Conservation (phyloP, 2,888 invertebrate species). For the Xestobium rufovillosum region DNA sequence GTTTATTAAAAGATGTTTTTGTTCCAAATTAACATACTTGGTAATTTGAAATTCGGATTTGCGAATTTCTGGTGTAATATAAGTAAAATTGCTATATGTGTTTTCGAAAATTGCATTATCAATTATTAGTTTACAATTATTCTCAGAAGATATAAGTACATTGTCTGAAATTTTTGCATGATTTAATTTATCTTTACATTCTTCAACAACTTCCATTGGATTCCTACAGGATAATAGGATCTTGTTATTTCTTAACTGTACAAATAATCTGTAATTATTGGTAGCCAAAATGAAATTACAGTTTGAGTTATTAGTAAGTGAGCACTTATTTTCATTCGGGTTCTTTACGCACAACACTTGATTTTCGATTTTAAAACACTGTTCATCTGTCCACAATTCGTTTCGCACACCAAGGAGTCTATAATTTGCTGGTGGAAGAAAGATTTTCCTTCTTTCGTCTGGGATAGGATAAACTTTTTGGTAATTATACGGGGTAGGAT, state of each 20-base stretch:
- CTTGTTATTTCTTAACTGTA: neutral
- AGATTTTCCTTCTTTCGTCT: too few relatives aligned
- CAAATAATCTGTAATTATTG: neutral
- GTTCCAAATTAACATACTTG: neutral
- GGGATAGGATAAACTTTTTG: constrained; percentile 2
- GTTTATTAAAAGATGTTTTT: constrained; percentile 2
- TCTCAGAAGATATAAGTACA: neutral
- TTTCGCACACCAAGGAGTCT: too few relatives aligned
- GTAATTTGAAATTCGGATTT: neutral
- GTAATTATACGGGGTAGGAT: constrained; percentile 2
- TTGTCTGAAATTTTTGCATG: neutral
- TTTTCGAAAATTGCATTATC: neutral
- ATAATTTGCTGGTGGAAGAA: too few relatives aligned
- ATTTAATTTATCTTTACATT: constrained; percentile 4
- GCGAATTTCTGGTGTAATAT: neutral
- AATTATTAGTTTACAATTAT: constrained; percentile 4
- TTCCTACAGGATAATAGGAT: constrained; percentile 1
- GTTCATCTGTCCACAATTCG: too few relatives aligned
- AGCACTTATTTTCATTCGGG: neutral
- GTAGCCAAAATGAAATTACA: too few relatives aligned
- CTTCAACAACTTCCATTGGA: neutral
- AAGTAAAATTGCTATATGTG: constrained; percentile 4
- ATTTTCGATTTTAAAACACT: too few relatives aligned
- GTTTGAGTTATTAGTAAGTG: neutral
- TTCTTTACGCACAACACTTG: too few relatives aligned